Conservation (phyloP, 2,888 invertebrate genomes). For the Oxystoma pomonae region DNA sequence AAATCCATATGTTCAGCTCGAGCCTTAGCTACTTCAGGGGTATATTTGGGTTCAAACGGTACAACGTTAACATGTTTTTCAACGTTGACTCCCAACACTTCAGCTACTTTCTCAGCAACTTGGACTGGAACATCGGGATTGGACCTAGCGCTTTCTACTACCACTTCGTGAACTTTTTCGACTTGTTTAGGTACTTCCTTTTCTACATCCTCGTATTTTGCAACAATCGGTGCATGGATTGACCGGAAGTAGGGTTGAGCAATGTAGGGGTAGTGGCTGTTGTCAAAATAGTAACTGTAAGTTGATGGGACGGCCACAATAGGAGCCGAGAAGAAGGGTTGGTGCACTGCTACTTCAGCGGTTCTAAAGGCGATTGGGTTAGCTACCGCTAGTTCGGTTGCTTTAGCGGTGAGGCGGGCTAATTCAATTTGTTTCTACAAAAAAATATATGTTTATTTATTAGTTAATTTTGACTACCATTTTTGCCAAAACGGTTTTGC, state of each 20-base stretch:
- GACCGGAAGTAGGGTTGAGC: neutral
- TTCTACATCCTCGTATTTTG: neutral
- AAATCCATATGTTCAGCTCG: slow-evolving; percentile 45
- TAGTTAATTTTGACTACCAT: neutral
- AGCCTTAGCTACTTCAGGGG: slow-evolving; percentile 49
- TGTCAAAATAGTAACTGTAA: neutral
- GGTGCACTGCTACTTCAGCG: neutral
- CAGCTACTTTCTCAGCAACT: slow-evolving; percentile 1
- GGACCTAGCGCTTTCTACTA: neutral
- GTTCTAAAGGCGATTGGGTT: neutral
- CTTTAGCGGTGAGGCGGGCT: neutral
- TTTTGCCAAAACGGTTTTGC: no score
- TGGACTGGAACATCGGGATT: neutral
- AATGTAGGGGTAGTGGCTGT: neutral
- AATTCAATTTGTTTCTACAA: neutral
- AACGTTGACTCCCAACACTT: neutral
- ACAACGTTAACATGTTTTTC: neutral
- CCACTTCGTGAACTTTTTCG: neutral
- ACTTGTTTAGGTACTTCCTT: neutral
- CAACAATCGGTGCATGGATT: neutral
- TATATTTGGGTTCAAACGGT: slow-evolving; percentile 24
- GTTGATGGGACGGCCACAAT: neutral
- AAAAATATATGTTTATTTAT: no score
- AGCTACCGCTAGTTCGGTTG: neutral
- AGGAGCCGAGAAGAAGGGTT: neutral